Base-by-base conservation (phyloP, 2,113 vertebrate genomes). In the Cynoglossus semilaevis region DNA sequence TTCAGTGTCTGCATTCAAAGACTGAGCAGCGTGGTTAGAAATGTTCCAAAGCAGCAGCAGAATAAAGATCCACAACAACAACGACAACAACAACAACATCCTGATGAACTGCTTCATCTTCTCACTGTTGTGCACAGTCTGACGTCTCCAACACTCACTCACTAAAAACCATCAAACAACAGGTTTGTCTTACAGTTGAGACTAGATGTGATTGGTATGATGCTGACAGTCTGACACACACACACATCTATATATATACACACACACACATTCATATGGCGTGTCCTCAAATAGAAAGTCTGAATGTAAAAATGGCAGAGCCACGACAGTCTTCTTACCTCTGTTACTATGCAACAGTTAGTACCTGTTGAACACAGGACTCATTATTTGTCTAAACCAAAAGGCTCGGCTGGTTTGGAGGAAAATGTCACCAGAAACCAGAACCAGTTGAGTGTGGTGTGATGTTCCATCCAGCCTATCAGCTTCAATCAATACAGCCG, bases 341-440 rank as follows among this genome's bases (percentile, higher is more conserved):
- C 67, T 71, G 81, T 84, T 82, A 83, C 84, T 54, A 83, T 75
- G 85, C 87, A 83, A 81, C 79, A 85, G 81, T 85, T 73, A 70
- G 66, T 63, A 87, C 78, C 72, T 87, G 81, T 87, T 84, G 83
- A 80, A 79, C 58, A 45, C 41, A 45, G 44, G 34, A 72, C 45
- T 59, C 9, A 12, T 22, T 57, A 12, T n/a, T 56, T 58, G 37
- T 64, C 17, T 57, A 60, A 60, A 36, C 36, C 15, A 8, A 42
- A 59, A 50, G 19, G 18, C 1, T 37, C 9, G 18, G 13, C 22
- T 51, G 19, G 63, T 49, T 19, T 36, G 2, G 37, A 59, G 15
- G 54, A 15, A 8, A 53, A 14, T 15, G 51, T 7, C 22, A 29
- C 2, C 22, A 29, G 22, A 29, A 29, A 29, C 22, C n/a, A n/a